Conservation (phyloP, 2,113 vertebrate species). For the Microcebus ravelobensis region DNA sequence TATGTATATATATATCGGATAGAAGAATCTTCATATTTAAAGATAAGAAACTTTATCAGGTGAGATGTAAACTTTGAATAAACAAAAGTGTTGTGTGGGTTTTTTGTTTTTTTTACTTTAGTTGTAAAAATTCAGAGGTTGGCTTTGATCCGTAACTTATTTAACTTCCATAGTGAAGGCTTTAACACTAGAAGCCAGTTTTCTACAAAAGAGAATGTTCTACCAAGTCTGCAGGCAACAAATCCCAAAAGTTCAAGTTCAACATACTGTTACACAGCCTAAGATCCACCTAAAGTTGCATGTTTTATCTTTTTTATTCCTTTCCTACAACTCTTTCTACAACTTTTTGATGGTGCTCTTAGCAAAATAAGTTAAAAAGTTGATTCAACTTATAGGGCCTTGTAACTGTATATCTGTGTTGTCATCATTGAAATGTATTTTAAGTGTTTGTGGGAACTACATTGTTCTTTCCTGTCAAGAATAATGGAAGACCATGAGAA, state of each 20-base stretch:
- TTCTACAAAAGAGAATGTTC: neutral
- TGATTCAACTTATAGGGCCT: neutral
- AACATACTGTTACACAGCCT: neutral
- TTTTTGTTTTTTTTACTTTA: neutral
- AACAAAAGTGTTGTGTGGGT: neutral
- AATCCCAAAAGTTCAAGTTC: neutral
- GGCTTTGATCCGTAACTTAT: constrained; percentile 16
- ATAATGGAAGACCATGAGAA: neutral
- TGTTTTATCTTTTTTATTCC: neutral
- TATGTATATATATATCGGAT: neutral
- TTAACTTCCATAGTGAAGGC: constrained; percentile 7
- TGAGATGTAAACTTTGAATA: constrained; percentile 37
- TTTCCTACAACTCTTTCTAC: neutral
- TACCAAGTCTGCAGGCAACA: neutral
- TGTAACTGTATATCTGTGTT: neutral
- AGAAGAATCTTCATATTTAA: constrained; percentile 13
- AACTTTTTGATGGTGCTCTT: constrained; percentile 16
- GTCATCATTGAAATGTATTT: neutral
- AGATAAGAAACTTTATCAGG: neutral
- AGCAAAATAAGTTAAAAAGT: constrained; percentile 24
- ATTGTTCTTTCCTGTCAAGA: constrained; percentile 22
- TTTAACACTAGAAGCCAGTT: constrained; percentile 17
- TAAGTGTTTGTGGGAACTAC: neutral
- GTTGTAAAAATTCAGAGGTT: neutral
- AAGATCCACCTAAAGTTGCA: neutral